These are phyloP conservation scores for Catharus minimus DNA, from an alignment of 2,113 vertebrate species.

Conservation along the genomic window DNA sequence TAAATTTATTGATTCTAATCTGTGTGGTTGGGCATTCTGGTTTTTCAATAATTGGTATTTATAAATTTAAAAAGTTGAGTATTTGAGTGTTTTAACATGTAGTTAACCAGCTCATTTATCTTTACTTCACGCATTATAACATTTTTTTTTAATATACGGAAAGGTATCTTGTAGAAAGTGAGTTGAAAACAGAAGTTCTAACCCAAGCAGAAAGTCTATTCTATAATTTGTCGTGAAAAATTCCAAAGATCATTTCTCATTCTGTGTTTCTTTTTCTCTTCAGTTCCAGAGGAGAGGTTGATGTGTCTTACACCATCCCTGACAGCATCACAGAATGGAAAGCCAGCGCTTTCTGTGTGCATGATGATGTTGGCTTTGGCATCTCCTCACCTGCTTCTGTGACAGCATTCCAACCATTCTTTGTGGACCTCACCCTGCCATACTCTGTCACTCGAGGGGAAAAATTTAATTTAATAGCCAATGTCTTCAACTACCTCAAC, in stretches of 20 bases:
- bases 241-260: not conserved
- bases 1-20: not conserved
- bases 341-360: slow-evolving; percentile 83
- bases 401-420: slow-evolving; percentile 82
- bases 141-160: not conserved
- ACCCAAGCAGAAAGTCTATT: not conserved
- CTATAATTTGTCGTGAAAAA: not conserved
- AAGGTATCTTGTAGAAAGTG: not conserved
- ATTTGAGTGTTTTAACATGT: not conserved
- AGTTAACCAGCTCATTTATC: not conserved
- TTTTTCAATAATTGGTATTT: not conserved
- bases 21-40: not conserved
- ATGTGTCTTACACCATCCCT: slow-evolving; percentile 71
- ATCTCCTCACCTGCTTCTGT: slow-evolving; percentile 71
- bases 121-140: not conserved
- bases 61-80: not conserved
- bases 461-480: slow-evolving; percentile 80
- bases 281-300: slow-evolving; percentile 60
- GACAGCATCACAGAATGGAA: slow-evolving; percentile 91
- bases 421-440: slow-evolving; percentile 79
- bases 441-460: slow-evolving; percentile 84
- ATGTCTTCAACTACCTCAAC: slow-evolving; percentile 74
- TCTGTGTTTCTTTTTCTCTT: not conserved
- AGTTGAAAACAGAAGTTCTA: not conserved
- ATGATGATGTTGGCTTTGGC: slow-evolving; percentile 82